Evolutionary conservation across 2,113 vertebrate species (phyloP).

Genomic region (Pseudopipra pipra): DNA sequence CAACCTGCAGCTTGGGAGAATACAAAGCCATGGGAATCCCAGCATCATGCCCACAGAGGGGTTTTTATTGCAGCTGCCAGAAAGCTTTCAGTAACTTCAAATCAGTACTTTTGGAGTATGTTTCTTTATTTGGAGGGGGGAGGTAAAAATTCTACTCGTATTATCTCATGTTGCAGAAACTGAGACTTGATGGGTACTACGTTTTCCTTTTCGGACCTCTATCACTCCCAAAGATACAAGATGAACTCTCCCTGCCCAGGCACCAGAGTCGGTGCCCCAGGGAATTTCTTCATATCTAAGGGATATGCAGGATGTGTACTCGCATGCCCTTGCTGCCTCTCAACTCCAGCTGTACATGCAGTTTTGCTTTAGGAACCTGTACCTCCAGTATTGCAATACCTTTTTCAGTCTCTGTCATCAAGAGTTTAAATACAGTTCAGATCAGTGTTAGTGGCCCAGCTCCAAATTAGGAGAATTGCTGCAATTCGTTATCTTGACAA

Average conservation of each 20-base stretch:
- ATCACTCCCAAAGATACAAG: not conserved
- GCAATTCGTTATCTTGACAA: conserved; percentile 67
- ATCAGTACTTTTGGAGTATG: not conserved
- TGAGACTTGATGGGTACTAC: not conserved
- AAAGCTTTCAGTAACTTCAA: not conserved
- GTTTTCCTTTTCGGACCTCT: conserved; percentile 6
- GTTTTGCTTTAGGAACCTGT: conserved; percentile 55
- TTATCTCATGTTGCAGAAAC: not conserved
- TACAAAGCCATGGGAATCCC: not conserved
- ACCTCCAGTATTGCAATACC: conserved; percentile 64
- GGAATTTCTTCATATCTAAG: conserved; percentile 63
- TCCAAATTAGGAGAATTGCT: conserved; percentile 51
- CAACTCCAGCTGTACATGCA: conserved; percentile 20
- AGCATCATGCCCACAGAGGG: not conserved
- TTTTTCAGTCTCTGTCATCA: conserved; percentile 57
- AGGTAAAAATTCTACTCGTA: not conserved
- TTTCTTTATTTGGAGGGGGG: not conserved
- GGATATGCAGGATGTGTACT: conserved; percentile 60
- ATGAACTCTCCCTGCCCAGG: conserved; percentile 58
- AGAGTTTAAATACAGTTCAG: conserved; percentile 66
- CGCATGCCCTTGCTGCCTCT: conserved; percentile 53
- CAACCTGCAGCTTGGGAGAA: not conserved
- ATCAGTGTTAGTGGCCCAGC: conserved; percentile 55
- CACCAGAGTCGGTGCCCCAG: conserved; percentile 7
- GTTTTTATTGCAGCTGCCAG: not conserved